Evolutionary conservation across 2,888 invertebrate species (phyloP), one percentile per base, ranked within the genome.

Genomic region (Pyrochroa serraticornis): DNA sequence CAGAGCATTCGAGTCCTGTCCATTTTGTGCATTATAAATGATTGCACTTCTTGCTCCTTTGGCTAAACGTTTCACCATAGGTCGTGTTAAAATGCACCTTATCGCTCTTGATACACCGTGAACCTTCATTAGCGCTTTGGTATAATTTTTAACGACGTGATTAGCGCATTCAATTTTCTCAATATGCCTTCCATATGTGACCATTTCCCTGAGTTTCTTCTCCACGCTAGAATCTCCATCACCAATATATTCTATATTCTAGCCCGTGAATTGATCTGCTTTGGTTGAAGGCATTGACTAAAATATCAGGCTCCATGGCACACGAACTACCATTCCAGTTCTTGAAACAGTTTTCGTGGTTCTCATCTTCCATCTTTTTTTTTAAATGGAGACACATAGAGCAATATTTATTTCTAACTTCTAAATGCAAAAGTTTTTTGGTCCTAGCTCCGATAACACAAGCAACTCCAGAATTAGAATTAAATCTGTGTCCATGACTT

Each of bases 131-230:
- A 66, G 49, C 7, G 49, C 36, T 36, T 64, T 66, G 6, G 63
- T 63, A 39, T 65, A 67, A 56, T 67, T 67, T 51, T 66, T 67
- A 9, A 68, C 8, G 5, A 52, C 55, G 46, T 66, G 66, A 42
- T 67, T n/a, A n/a, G n/a, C n/a, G n/a, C n/a, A n/a, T n/a, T n/a
- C n/a, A n/a, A n/a, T n/a, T n/a, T n/a, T n/a, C n/a, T n/a, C n/a
- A n/a, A n/a, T n/a, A n/a, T n/a, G n/a, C n/a, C n/a, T n/a, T n/a
- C n/a, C n/a, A n/a, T n/a, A n/a, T n/a, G n/a, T n/a, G n/a, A n/a
- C n/a, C n/a, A n/a, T n/a, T n/a, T n/a, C n/a, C n/a, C n/a, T n/a
- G n/a, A n/a, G n/a, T n/a, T n/a, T n/a, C n/a, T n/a, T n/a, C n/a
- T n/a, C n/a, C n/a, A n/a, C n/a, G n/a, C n/a, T n/a, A n/a, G n/a